Base-by-base conservation (phyloP, 2,888 invertebrate genomes). In the Chrysolina oricalcia region DNA sequence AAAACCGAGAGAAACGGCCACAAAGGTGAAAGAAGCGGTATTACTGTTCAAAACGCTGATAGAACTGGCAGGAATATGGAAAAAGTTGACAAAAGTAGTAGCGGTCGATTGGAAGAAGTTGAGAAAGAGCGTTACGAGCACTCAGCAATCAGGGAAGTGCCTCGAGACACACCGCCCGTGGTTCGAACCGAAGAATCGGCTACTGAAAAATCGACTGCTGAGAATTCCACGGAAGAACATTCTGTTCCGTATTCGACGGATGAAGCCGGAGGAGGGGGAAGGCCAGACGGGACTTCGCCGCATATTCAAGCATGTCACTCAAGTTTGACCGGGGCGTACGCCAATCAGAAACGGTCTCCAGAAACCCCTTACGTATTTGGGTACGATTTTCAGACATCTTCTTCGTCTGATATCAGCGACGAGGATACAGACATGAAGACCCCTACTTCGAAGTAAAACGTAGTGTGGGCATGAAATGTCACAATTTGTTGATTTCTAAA, bases 361-460 rank as follows among this genome's bases (percentile, higher is more conserved):
- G 80, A 81, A 0, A 82, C 82, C 48, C 85, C 84, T 0, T 84
- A 82, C 46, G 83, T 87, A 19, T 87, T 86, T 70, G 87, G 87
- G 2, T 87, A 87, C 74, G 87, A 87, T 79, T 86, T 87, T 71
- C 86, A 86, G 70, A 86, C 86, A 3, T 79, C 84, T 13, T 81
- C 81, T 23, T 84, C 83, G 9, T 82, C 83, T 0, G 81, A 79
- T 17, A 35, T 75, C 8, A 78, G 73, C 41, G 78, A 78, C 17
- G 78, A 78, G 27, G 73, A 70, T 0, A 69, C 70, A 0, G 78
- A 78, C 35, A 15, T 69, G 46, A 76, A 74, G 70, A 78, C 74
- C 0, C 66, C 74, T 41, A 74, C 72, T 43, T 74, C 76, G 59
- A 76, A 76, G 53, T 76, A 46, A 72, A 66, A 9, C n/a, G 1